Conservation (phyloP, 2,888 invertebrate genomes). For the Morinoia aosen region DNA sequence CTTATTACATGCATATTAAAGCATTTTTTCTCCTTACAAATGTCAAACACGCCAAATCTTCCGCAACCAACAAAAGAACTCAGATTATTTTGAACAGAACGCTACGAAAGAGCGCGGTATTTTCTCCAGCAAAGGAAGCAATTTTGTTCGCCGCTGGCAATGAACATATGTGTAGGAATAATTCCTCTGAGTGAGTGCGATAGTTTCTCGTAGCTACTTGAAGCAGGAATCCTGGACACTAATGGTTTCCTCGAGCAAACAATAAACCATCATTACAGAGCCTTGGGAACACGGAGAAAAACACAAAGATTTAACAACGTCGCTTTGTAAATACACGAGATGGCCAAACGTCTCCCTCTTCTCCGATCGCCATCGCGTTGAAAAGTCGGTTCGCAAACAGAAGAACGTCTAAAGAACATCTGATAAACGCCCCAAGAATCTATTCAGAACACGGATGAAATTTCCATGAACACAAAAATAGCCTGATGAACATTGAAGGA, state of each 20-base stretch:
- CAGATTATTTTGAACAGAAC: not conserved
- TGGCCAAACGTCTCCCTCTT: not conserved
- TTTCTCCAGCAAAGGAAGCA: not conserved
- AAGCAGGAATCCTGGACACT: not conserved
- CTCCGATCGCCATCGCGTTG: not conserved
- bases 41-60: not conserved
- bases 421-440: not conserved
- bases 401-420: not conserved
- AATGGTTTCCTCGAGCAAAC: not conserved
- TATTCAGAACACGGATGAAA: too few relatives aligned
- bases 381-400: not conserved
- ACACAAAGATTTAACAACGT: not conserved
- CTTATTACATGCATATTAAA: not conserved
- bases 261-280: not conserved
- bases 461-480: not conserved
- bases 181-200: not conserved
- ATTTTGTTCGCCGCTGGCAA: not conserved
- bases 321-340: not conserved
- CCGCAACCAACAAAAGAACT: not conserved
- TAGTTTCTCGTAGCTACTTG: not conserved
- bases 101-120: not conserved
- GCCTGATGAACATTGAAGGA: too few relatives aligned
- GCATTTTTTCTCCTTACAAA: not conserved
- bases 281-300: not conserved
- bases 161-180: not conserved